phyloP scores from a whole-genome alignment of 2,797 vertebrate species.

The Alcedo quadribrachys region DNA sequence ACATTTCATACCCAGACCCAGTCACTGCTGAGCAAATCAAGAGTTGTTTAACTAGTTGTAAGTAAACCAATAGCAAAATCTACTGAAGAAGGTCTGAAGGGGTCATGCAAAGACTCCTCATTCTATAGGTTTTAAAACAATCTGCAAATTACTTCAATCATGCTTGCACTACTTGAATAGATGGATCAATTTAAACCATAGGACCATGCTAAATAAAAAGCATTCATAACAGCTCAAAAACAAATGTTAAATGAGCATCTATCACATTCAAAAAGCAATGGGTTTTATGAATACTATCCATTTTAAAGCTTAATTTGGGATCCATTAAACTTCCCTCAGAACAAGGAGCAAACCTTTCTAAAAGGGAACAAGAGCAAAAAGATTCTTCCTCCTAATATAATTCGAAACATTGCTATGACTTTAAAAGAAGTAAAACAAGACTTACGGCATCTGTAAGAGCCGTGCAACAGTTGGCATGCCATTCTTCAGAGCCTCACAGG shows the following conservation, averaged over 20 bases:
- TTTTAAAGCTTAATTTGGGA: background rate
- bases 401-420: background rate
- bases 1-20: background rate
- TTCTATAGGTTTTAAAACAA: background rate
- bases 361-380: background rate
- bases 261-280: background rate
- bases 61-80: background rate
- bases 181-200: background rate
- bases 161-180: background rate
- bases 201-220: background rate
- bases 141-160: background rate
- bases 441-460: conserved; percentile 95
- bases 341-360: background rate
- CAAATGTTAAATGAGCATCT: background rate
- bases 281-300: background rate
- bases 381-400: background rate
- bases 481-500: conserved; percentile 92
- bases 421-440: conserved; percentile 31
- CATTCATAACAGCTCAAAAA: background rate
- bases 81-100: background rate
- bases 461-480: conserved; percentile 89
- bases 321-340: background rate
- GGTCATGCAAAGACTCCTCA: background rate
- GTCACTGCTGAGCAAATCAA: background rate
- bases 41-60: background rate